Base-by-base conservation (phyloP, 2,797 vertebrate genomes). In the Falco peregrinus region DNA sequence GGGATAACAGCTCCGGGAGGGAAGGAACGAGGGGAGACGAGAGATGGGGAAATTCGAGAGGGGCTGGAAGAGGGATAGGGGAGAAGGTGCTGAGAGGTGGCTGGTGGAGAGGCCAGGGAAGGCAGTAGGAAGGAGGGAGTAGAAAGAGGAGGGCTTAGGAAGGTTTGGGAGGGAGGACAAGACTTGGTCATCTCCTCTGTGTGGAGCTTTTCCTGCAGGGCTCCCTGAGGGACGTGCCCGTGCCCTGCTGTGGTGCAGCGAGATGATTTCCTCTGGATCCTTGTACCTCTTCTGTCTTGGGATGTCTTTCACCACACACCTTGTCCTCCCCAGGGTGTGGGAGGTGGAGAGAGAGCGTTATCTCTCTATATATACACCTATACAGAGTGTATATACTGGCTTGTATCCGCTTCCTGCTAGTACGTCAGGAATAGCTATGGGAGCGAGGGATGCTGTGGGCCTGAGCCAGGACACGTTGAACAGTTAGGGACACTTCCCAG, bases 351-450 rank as follows among this genome's bases (percentile, higher is more conserved):
- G 76, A 59, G 24, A 56, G 5, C 8, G 0, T 84, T 22, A 2
- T 0, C 11, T 45, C 54, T 31, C 24, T 43, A 43, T 41, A 0
- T 22, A 2, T 5, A 2, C 35, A 29, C 43, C 10, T 37, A 1
- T 7, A 11, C 5, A 7, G 16, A 33, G 45, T 21, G 1, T 18
- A n/a, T n/a, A 3, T 5, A 16, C 22, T 19, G 47, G 5, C 21
- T 54, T 4, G 0, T 22, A 21, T 21, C 59, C 33, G 41, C 26
- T 21, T 39, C 16, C 50, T n/a, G 24, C 51, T 45, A 2, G 6
- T 13, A 11, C 0, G 5, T 35, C 26, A 35, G 37, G n/a, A 53
- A 6, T 2, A 47, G 35, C 25, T 14, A 11, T 5, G 26, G 73
- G 22, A 25, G 33, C 0, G 13, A n/a, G 47, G 13, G 53, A 28